These are phyloP conservation scores for Spisula solida DNA, from an alignment of 2,888 invertebrate genomes.

Conservation along the genomic window DNA sequence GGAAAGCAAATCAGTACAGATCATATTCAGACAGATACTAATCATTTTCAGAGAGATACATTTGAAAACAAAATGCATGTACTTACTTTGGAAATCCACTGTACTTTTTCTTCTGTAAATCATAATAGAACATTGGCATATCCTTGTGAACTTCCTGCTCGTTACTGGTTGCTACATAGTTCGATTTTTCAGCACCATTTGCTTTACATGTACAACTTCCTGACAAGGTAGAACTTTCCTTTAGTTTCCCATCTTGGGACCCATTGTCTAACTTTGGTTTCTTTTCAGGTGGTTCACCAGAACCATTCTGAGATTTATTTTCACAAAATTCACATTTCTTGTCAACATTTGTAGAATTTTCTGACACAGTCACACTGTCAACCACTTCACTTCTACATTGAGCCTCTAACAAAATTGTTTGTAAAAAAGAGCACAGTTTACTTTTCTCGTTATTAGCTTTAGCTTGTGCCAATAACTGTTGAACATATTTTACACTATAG, in stretches of 20 bases:
- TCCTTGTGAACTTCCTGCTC: background rate
- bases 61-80: background rate
- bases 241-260: background rate
- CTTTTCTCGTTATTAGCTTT: slow-evolving; percentile 21
- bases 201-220: background rate
- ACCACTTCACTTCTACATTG: slow-evolving; percentile 40
- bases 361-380: background rate
- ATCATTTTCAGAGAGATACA: too few relatives aligned
- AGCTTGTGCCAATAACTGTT: slow-evolving; percentile 39
- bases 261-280: slow-evolving; percentile 47
- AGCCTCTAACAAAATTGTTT: slow-evolving; percentile 57
- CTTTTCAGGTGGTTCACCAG: slow-evolving; percentile 36
- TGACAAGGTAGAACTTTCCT: background rate
- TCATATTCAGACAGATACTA: too few relatives aligned
- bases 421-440: slow-evolving; percentile 38
- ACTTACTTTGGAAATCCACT: slow-evolving; percentile 82
- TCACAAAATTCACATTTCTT: slow-evolving; percentile 21
- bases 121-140: slow-evolving; percentile 82
- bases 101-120: slow-evolving; percentile 77
- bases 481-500: slow-evolving; percentile 62
- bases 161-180: background rate
- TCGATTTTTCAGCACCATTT: background rate
- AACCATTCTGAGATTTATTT: background rate
- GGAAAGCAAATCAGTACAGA: too few relatives aligned
- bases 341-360: background rate